Evolutionary conservation across 2,888 invertebrate genomes (phyloP).

Genomic region (Phyto melanocephala): DNA sequence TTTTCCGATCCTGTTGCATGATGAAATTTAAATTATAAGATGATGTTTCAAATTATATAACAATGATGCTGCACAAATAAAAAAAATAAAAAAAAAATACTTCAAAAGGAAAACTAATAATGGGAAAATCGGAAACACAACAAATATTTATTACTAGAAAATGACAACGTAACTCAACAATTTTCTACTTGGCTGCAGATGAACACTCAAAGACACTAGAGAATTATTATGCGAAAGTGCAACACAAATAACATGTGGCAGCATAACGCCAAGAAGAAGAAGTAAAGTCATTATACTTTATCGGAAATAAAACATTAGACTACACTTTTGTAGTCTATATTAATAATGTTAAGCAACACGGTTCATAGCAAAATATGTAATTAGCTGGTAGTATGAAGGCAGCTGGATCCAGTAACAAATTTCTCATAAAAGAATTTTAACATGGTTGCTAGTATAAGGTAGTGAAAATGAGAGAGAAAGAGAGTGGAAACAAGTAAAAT

Average conservation of each 20-base stretch:
- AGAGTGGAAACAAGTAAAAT: no score
- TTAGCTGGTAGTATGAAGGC: no score
- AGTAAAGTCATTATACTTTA: no score
- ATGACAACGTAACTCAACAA: conserved; percentile 29
- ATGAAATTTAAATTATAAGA: neutral
- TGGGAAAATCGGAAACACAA: neutral
- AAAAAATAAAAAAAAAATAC: neutral
- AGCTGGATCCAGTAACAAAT: no score
- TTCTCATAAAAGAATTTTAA: no score
- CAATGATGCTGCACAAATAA: conserved; percentile 4
- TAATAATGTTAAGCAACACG: no score
- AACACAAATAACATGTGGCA: neutral
- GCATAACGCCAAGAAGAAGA: no score
- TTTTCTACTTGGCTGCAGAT: conserved; percentile 25
- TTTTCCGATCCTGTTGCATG: neutral
- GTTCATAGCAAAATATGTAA: no score
- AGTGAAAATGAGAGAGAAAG: no score
- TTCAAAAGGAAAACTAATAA: neutral
- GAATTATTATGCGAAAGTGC: neutral
- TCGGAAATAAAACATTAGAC: neutral
- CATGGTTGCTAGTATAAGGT: no score
- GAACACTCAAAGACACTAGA: conserved; percentile 8
- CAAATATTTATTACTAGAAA: no score
- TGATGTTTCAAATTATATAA: conserved; percentile 16
- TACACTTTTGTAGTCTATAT: neutral